Percentiles rank a stretch among this genome's conserved stretches.
Evolutionary conservation across 2,797 vertebrate genomes (phyloP).

Genomic region (Eulemur mongoz): DNA sequence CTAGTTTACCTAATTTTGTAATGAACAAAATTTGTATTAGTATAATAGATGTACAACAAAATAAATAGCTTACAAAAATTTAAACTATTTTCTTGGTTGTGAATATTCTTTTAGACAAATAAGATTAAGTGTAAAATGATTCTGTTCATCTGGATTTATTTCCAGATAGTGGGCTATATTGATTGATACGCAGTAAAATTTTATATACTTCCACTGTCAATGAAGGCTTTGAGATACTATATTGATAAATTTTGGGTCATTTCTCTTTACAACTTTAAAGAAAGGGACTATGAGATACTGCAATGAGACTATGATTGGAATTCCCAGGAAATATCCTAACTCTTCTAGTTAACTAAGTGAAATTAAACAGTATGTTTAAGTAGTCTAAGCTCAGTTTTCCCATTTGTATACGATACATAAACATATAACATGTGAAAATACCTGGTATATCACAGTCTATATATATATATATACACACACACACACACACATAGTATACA

Average conservation of each 20-base stretch:
- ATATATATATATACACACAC: accelerated
- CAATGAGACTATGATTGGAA: not conserved
- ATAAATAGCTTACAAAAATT: not conserved
- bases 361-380: not conserved
- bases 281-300: not conserved
- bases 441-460: not conserved
- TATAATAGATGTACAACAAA: not conserved
- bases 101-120: not conserved
- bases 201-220: not conserved
- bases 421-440: not conserved
- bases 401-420: not conserved
- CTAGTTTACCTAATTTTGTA: not conserved
- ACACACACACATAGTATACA: not conserved
- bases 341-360: not conserved
- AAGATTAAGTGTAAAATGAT: not conserved
- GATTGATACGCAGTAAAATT: not conserved
- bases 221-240: not conserved
- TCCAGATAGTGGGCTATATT: not conserved
- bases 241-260: not conserved
- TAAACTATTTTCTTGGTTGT: not conserved
- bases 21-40: not conserved
- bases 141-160: not conserved
- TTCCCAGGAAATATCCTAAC: not conserved
- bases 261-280: not conserved
- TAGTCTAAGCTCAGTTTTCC: not conserved